These are phyloP conservation scores for Leuciscus idus DNA, from an alignment of 2,113 vertebrate species.

Conservation along the genomic window DNA sequence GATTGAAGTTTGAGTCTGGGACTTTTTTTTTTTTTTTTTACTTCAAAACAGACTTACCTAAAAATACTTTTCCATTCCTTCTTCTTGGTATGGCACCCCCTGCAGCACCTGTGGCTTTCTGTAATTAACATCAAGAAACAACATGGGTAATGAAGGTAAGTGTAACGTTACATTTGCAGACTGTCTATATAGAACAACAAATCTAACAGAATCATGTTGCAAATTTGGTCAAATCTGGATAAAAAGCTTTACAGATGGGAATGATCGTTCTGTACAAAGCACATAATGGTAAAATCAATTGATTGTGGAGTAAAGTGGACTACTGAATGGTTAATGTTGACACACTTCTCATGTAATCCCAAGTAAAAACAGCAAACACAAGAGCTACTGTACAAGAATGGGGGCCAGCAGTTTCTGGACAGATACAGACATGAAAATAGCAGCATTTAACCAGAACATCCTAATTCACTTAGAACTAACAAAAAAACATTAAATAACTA, in stretches of 20 bases:
- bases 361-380: conserved; percentile 64
- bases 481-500: background rate
- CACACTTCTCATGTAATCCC: conserved; percentile 57
- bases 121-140: conserved; percentile 62
- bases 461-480: background rate
- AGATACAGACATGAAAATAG: conserved; percentile 71
- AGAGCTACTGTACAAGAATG: conserved; percentile 63
- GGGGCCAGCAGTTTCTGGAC: conserved; percentile 70
- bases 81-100: conserved; percentile 89
- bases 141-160: background rate
- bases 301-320: conserved; percentile 12
- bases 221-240: background rate
- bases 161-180: background rate
- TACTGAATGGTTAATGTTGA: conserved; percentile 59
- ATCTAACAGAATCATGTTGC: background rate
- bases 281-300: background rate
- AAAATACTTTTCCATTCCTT: conserved; percentile 92
- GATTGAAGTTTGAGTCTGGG: background rate
- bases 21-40: background rate
- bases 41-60: conserved; percentile 76
- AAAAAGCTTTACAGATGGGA: background rate
- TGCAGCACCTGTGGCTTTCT: conserved; percentile 95
- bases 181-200: background rate
- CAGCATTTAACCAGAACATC: conserved; percentile 41
- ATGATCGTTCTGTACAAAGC: background rate